Percentiles rank a stretch among this genome's conserved stretches.
Conservation (phyloP, 1,140 invertebrate genomes). For the Megalonaias nervosa region DNA sequence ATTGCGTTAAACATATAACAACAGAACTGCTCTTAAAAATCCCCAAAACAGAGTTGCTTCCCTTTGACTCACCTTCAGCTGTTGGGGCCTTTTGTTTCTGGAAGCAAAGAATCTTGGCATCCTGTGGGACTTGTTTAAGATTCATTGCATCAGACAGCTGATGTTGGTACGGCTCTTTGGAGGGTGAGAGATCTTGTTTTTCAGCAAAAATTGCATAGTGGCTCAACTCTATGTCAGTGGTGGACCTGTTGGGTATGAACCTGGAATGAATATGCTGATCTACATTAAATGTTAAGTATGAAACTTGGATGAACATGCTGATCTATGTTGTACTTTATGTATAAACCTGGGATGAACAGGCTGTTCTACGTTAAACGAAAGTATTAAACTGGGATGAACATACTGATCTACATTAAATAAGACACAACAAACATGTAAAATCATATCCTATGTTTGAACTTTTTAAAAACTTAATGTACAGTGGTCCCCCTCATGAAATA, state of each 20-base stretch:
- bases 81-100: constrained; percentile 23
- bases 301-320: not conserved
- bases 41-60: not conserved
- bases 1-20: too few species aligned
- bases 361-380: not conserved
- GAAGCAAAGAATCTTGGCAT: constrained; percentile 17
- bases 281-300: not conserved
- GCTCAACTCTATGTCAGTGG: constrained; percentile 90
- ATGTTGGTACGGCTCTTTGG: constrained; percentile 19
- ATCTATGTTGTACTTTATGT: too few species aligned
- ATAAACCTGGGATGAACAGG: too few species aligned
- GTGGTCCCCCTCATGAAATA: too few species aligned
- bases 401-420: not conserved
- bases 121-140: not conserved
- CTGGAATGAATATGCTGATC: constrained; percentile 63
- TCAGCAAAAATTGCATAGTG: constrained; percentile 76
- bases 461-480: too few species aligned
- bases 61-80: constrained; percentile 11
- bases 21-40: not conserved
- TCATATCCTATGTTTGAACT: too few species aligned
- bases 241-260: constrained; percentile 90
- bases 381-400: too few species aligned
- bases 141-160: constrained; percentile 25
- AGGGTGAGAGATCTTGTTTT: constrained; percentile 31
- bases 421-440: too few species aligned